Base-by-base conservation (phyloP, 2,888 invertebrate genomes). In the Drosophila barbarae region DNA sequence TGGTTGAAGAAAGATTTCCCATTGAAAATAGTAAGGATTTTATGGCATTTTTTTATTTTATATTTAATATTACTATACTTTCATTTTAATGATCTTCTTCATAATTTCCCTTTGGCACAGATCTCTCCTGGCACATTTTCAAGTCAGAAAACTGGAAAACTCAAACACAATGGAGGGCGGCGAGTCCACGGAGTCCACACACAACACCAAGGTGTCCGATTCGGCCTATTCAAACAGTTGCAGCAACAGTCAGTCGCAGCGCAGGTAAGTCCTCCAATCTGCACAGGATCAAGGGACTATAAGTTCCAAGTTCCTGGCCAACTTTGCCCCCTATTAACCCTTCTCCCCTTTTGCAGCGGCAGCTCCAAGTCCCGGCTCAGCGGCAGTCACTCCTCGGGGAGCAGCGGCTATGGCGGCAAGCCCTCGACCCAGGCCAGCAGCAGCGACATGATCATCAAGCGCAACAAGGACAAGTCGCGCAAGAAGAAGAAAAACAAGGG, bases 141-240 rank as follows among this genome's bases (percentile, higher is more conserved):
- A 32, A 6, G 21, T 13, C 5, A 12, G 2, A 18, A 30, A 23
- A 6, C 3, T 54, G 13, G 59, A 49, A 8, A 51, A 50, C 35
- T 15, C 35, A 41, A 47, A 18, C 23, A 85, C 64, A 69, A 88
- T 88, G 88, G 89, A 88, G 63, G 89, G 79, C 23, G 89, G 79
- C 21, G 88, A 87, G 74, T 88, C 87, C 13, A 77, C 88, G 38
- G 87, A 86, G 69, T 88, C 88, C 41, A 87, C 86, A 26, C 88
- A 89, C 38, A 88, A 88, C 54, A 88, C 88, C 7, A 88, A 88
- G 65, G 87, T 94, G 50, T 94, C 94, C 8, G 95, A 95, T 88
- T 95, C 95, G 2, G 95, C 93, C 10, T 95, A 95, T 86, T 95
- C 95, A 0, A 94, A 93, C 86, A 95, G 95, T 80, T 94, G 94